These are phyloP conservation scores for Abrostola tripartita DNA, from an alignment of 2,888 invertebrate species.

Conservation along the genomic window DNA sequence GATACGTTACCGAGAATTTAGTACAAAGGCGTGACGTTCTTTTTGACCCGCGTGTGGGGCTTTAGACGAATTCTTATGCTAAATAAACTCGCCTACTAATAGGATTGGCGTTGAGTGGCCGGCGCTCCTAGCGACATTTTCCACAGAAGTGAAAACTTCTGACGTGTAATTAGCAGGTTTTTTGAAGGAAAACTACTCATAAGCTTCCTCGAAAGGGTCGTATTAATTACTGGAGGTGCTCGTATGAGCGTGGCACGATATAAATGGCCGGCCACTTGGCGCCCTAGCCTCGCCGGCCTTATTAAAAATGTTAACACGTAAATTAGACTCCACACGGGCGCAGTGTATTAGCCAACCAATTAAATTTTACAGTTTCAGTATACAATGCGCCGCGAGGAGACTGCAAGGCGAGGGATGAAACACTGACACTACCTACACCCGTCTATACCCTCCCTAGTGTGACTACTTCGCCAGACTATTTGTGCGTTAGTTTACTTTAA, in stretches of 20 bases:
- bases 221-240: slow-evolving; percentile 87
- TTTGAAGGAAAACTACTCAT: slow-evolving; percentile 87
- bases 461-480: slow-evolving; percentile 26
- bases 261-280: slow-evolving; percentile 87
- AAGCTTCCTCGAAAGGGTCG: slow-evolving; percentile 86
- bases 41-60: slow-evolving; percentile 60
- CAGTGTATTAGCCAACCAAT: slow-evolving; percentile 86
- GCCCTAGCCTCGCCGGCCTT: slow-evolving; percentile 84
- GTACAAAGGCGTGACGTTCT: slow-evolving; percentile 77
- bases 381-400: slow-evolving; percentile 75
- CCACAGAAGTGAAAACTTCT: slow-evolving; percentile 67
- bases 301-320: slow-evolving; percentile 88
- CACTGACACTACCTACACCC: slow-evolving; percentile 62
- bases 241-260: slow-evolving; percentile 77
- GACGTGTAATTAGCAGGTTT: slow-evolving; percentile 85
- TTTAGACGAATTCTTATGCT: slow-evolving; percentile 72
- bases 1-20: slow-evolving; percentile 82
- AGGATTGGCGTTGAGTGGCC: slow-evolving; percentile 66
- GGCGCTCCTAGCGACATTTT: slow-evolving; percentile 58
- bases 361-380: slow-evolving; percentile 81
- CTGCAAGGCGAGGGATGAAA: slow-evolving; percentile 68
- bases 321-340: slow-evolving; percentile 82
- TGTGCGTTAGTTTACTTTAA: slow-evolving; percentile 58
- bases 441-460: slow-evolving; percentile 58
- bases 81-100: slow-evolving; percentile 69